A percentile compares a stretch with the other conserved stretches of the same genome.
These are phyloP conservation scores for Marcusenius ussheri DNA, from an alignment of 2,113 vertebrate genomes.

Conservation along the genomic window DNA sequence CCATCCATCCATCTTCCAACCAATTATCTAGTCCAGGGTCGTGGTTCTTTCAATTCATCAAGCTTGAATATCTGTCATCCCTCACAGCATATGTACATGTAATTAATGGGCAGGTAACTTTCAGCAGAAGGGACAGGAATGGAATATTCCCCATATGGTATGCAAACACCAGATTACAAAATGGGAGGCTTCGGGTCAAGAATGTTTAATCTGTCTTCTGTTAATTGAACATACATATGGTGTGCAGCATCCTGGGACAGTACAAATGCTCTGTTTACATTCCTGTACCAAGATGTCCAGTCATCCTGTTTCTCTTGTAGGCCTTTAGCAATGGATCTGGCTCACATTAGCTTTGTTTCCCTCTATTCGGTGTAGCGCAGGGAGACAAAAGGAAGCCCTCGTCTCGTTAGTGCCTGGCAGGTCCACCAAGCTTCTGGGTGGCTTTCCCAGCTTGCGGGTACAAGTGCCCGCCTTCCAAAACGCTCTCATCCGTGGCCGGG, in stretches of 20 bases:
- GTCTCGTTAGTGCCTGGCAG: neutral
- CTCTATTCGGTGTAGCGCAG: neutral
- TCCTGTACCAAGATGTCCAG: neutral
- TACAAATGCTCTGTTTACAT: neutral
- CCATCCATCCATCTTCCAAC: slow-evolving; percentile 4
- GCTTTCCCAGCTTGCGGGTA: slow-evolving; percentile 3
- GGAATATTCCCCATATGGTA: neutral
- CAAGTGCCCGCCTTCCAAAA: neutral
- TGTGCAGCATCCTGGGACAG: neutral
- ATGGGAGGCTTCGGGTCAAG: neutral
- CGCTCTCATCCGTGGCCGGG: neutral
- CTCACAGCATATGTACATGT: slow-evolving; percentile 17
- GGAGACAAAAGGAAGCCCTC: neutral
- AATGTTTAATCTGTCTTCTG: slow-evolving; percentile 7
- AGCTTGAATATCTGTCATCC: neutral
- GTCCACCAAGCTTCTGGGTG: neutral
- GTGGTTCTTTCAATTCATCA: neutral
- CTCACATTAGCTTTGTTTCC: neutral
- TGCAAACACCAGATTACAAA: neutral
- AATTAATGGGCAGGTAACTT: slow-evolving; percentile 18
- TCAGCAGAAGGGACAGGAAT: neutral
- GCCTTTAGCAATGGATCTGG: neutral
- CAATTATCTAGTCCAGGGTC: neutral
- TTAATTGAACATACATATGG: neutral
- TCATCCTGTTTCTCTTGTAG: neutral